These are phyloP conservation scores for Antheraea assamensis DNA, from an alignment of 2,888 invertebrate species.

Conservation along the genomic window DNA sequence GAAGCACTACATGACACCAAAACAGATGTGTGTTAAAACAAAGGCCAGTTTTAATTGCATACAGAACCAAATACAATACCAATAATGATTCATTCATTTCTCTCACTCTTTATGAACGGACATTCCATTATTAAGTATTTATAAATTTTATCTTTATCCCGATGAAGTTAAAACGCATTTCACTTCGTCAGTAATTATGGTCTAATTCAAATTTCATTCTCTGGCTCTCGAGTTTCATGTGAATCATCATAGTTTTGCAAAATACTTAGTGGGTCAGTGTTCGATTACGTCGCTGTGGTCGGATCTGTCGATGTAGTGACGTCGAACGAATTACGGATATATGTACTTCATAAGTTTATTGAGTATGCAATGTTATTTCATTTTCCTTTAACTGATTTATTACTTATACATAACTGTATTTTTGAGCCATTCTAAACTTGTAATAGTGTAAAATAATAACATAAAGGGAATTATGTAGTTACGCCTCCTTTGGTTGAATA, in stretches of 20 bases:
- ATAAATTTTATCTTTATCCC: slow-evolving; percentile 8
- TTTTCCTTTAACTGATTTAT: neutral
- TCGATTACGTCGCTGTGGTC: slow-evolving; percentile 24
- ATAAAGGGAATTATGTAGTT: neutral
- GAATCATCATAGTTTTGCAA: slow-evolving; percentile 34
- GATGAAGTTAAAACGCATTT: neutral
- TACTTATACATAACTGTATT: neutral
- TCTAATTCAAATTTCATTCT: slow-evolving; percentile 30
- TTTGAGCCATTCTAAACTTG: neutral
- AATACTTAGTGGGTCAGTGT: slow-evolving; percentile 32
- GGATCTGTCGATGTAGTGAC: slow-evolving; percentile 25
- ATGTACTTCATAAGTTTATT: neutral
- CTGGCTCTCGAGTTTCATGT: slow-evolving; percentile 25
- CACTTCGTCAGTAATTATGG: neutral
- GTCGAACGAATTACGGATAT: slow-evolving; percentile 20
- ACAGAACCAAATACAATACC: slow-evolving; percentile 25
- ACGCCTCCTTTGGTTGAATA: neutral
- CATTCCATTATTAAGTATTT: neutral
- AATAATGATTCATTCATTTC: slow-evolving; percentile 63
- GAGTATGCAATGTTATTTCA: neutral
- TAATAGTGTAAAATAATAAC: neutral
- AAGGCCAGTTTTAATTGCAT: slow-evolving; percentile 5
- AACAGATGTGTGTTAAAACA: slow-evolving; percentile 14
- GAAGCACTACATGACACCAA: slow-evolving; percentile 1
- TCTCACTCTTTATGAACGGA: slow-evolving; percentile 43